Base-by-base conservation (phyloP, 2,797 vertebrate genomes). In the Parotocinclus haroldoi region DNA sequence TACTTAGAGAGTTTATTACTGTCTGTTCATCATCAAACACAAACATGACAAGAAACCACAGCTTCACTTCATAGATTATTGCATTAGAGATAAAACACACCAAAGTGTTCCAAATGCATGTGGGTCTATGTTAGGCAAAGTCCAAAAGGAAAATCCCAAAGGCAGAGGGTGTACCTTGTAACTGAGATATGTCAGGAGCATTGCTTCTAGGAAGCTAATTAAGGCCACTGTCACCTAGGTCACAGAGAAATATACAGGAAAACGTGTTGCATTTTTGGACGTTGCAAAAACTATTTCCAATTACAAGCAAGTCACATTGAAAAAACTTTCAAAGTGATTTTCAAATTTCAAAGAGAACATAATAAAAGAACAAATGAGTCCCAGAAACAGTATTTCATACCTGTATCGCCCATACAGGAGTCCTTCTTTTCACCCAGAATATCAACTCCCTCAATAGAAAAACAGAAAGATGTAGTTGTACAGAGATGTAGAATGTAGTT, bases 181-280 rank as follows among this genome's bases (percentile, higher is more conserved):
- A 82, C 91, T 91, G 76, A 93, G 91, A 88, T 92, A 93, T 73
- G 89, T 90, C 72, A 93, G 88, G 52, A 93, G 85, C 89, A 93
- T 89, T 70, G 91, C 90, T 87, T 93, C 91, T 80, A 91, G 82
- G 79, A 93, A 91, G 82, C 92, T 90, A 81, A 93, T 93, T 87
- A 92, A 88, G 81, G 92, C 91, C 87, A 93, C 91, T 52, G 89
- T 85, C 78, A 93, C 91, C 92, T 93, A 63, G 14, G 37, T 9
- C 37, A 59, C 9, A 37, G 14, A 19, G 27, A 56, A 68, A 58
- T 42, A 80, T 38, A 59, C 73, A 44, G 66, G 16, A 57, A 63
- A 51, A 60, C 63, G 79, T 14, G 16, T 11, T 1, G 3, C 4
- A 42, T 27, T 27, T 27, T 27, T 27, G 27, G 27, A 1, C 10